Conservation (phyloP, 2,888 invertebrate genomes). For the Azorinus chamasolen region DNA sequence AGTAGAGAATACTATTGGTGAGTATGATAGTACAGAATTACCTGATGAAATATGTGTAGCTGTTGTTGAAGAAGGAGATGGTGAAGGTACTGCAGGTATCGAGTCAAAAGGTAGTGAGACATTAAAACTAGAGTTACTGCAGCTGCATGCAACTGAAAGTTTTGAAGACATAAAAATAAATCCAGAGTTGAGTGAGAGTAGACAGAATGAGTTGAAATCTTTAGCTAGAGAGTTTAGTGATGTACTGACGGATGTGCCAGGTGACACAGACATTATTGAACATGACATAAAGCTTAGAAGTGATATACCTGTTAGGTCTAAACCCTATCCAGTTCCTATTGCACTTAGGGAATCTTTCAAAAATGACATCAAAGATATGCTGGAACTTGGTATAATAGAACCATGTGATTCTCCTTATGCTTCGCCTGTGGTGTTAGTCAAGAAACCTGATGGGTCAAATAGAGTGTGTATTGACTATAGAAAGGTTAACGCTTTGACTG, state of each 20-base stretch:
- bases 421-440: conserved; percentile 58
- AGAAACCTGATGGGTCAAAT: conserved; percentile 52
- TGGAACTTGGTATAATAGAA: conserved; percentile 55
- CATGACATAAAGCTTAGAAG: conserved; percentile 27
- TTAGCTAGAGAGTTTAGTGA: conserved; percentile 5
- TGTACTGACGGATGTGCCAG: conserved; percentile 32
- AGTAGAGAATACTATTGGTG: no score
- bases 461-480: conserved; percentile 67
- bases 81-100: no score
- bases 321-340: no score
- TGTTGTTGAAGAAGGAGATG: no score
- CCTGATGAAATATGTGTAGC: no score
- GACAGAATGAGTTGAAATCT: conserved; percentile 15
- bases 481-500: conserved; percentile 53
- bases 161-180: neutral
- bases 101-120: no score
- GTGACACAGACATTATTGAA: conserved; percentile 26
- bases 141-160: no score
- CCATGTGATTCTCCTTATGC: conserved; percentile 56
- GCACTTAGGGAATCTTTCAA: no score
- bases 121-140: no score
- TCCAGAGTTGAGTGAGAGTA: neutral
- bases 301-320: no score
- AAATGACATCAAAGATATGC: conserved; percentile 45
- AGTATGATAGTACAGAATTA: no score